These are phyloP conservation scores for Crepidodera aurea DNA, from an alignment of 2,888 invertebrate species.

Conservation along the genomic window DNA sequence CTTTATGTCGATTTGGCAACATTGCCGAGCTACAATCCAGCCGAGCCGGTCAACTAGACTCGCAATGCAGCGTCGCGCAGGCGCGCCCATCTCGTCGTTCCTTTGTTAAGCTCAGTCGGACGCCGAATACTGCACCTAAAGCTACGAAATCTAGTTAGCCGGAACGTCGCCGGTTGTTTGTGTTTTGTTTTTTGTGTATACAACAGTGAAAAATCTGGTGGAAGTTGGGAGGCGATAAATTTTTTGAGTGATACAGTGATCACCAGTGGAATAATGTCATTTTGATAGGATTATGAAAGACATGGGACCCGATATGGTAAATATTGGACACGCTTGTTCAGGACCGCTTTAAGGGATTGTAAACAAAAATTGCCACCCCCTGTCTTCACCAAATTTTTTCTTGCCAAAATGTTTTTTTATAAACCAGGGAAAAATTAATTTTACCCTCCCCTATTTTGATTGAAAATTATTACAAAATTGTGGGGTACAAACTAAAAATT, in stretches of 20 bases:
- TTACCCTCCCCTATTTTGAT: too few species aligned
- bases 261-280: conserved; percentile 42
- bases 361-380: neutral
- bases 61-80: conserved; percentile 53
- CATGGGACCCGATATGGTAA: conserved; percentile 85
- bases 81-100: conserved; percentile 49
- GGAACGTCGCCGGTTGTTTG: conserved; percentile 58
- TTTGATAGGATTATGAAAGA: conserved; percentile 71
- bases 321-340: conserved; percentile 31
- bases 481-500: too few species aligned
- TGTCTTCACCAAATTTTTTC: too few species aligned
- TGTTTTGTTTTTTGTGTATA: conserved; percentile 40
- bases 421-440: too few species aligned
- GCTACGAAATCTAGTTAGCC: conserved; percentile 55
- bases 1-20: neutral
- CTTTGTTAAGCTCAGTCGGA: conserved; percentile 55
- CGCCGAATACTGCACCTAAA: conserved; percentile 55
- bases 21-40: conserved; percentile 29
- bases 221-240: neutral
- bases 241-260: conserved; percentile 32
- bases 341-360: conserved; percentile 10
- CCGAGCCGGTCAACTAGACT: conserved; percentile 40
- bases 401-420: too few species aligned
- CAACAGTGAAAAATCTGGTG: conserved; percentile 11
- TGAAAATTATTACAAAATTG: too few species aligned